Evolutionary conservation across 2,797 vertebrate genomes (phyloP), one percentile per base, ranked within the genome.

Genomic region (Lepilemur septentrionalis): DNA sequence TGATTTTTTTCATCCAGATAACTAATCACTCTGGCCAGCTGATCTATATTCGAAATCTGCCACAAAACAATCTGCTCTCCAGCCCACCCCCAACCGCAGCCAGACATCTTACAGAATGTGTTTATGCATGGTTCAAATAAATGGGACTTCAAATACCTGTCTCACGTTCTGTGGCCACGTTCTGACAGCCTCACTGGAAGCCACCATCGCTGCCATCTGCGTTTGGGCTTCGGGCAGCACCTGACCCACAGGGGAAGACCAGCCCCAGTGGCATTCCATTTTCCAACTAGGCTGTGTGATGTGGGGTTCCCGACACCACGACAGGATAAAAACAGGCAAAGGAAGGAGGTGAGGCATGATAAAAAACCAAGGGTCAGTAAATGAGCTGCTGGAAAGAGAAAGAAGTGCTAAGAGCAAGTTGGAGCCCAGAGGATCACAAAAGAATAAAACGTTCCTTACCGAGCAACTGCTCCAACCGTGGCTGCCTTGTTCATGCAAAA

Each of bases 111-210:
- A 46, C 96, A 50, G 67, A 96, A 92, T 35, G 95, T 96, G 93
- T 97, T 98, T 97, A 97, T 86, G 59, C 85, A 82, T 70, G 97
- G 91, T 97, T 98, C 97, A 97, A 96, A 97, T 70, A 97, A 91
- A 97, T 18, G 96, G 93, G 91, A 93, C 97, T 97, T 95, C 97
- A 93, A 96, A 97, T 0, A 7, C 73, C 94, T 97, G 95, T 92
- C 90, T 92, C 96, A 97, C 97, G 98, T 93, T 95, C 97, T 84
- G 81, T 96, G 95, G 83, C 48, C 89, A 67, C 90, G 88, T 95
- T 97, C 97, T 96, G 96, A 98, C 94, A 83, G 97, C 94, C 97
- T 97, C 97, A 63, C 72, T 75, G 90, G 97, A 97, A 80, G 92
- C 83, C 93, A 94, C 73, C 86, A 97, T 96, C 59, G 96, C 95